Evolutionary conservation across 2,888 invertebrate genomes (phyloP), one percentile per base, ranked within the genome.

Genomic region (Nomada fabriciana): DNA sequence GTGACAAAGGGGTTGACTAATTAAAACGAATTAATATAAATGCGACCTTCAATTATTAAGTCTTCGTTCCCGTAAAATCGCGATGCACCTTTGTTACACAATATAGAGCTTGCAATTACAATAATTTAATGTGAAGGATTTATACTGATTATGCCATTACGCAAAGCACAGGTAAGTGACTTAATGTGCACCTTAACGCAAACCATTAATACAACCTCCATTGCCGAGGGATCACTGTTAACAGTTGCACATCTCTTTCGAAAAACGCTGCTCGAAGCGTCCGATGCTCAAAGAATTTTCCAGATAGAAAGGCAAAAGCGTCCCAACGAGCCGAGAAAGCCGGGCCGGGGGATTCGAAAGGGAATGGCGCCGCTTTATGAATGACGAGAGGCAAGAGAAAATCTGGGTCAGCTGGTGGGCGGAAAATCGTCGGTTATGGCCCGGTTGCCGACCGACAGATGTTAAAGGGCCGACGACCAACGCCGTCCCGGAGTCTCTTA

Each of bases 401-500:
- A 89, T 89, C 75, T 88, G 75, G 89, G 88, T 88, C 89, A 85
- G 65, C 59, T 57, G 70, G 61, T 15, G 77, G 84, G 50, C 76
- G 77, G 80, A 84, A 88, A 83, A 89, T 87, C 86, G 81, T 55
- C 63, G 77, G 64, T 75, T 80, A 84, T 80, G 80, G 72, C 76
- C 80, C 76, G 84, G 78, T 82, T 84, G 76, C 50, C 74, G 80
- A 76, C 78, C 81, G 86, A 83, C 80, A 86, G 85, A 89, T 86
- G 89, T 86, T 85, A 89, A 88, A 86, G 83, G 85, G 81, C 76
- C 83, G 79, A 83, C 83, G 80, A 86, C 71, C 65, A 70, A 47
- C 83, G 63, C 76, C 83, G 82, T 88, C 85, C 85, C 70, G 55
- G 83, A 90, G 83, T 83, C 89, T 85, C 88, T 89, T 88, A 88